Evolutionary conservation across 1,140 invertebrate genomes (phyloP), one percentile per base, ranked within the genome.

Genomic region (Agrypnia vestita): DNA sequence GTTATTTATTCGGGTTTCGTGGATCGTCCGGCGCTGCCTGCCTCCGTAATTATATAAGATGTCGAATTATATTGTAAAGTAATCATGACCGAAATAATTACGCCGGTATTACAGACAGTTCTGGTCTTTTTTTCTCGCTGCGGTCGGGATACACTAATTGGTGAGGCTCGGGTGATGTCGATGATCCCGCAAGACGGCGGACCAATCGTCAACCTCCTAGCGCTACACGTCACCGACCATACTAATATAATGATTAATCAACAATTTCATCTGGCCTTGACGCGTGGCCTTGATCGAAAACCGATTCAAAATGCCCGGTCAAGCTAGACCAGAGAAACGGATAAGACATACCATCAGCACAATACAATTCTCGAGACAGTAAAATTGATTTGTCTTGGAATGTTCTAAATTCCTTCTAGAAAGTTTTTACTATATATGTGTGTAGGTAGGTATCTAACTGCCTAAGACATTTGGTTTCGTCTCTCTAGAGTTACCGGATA

Each of bases 41-140:
- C 21, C 13, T 11, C 55, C 47, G 19, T 64, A 64, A 76, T 76
- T 76, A 76, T 43, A 15, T 51, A 49, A 76, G 59, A 62, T 64
- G 53, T 76, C 75, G 75, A 76, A 76, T 76, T 76, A 76, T 76
- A 76, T 76, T 76, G 61, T 76, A 76, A 76, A 76, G 75, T 76
- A 64, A 76, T 76, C 75, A 64, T 64, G 75, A 76, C 69, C 13
- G 12, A 76, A 49, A 76, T 76, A 76, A 76, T 76, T 76, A 64
- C 75, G 43, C 49, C 8, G 3, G 35, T 43, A 12, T 64, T 25
- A 64, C 51, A 19, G 49, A 19, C 25, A 7, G 51, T n/a, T 25
- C 75, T 15, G 61, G 13, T 49, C 56, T 64, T 49, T 76, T 76
- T 76, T 59, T 13, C 17, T 21, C 43, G n/a, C 44, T 55, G 69